Evolutionary conservation across 2,113 vertebrate species (phyloP), one percentile per base, ranked within the genome.

Genomic region (Nibea albiflora): DNA sequence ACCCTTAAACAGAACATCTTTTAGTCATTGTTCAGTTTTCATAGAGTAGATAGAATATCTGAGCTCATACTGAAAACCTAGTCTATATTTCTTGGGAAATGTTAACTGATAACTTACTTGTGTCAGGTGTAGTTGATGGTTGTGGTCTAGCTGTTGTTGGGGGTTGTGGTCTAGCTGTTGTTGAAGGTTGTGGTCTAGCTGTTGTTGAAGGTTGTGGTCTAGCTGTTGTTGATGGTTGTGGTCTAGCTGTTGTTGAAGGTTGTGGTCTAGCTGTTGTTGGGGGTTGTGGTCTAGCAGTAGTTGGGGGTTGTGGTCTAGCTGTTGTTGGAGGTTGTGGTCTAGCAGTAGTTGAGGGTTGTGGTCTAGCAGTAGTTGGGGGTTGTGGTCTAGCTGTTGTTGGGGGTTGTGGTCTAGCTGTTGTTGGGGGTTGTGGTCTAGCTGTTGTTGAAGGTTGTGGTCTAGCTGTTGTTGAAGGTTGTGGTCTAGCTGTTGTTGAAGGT

Each of bases 71-170:
- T 39, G 35, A 39, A 39, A 39, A 39, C 35, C 35, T 39, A 39
- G 8, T 39, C 35, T 39, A 39, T 39, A 39, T 39, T 39, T 39
- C 35, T 39, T 39, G 24, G 16, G 4, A 68, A 62, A 31, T 66
- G 1, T 17, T 53, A 58, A 62, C 28, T 44, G 57, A 12, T 20
- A 66, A 84, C 76, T 78, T 86, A 92, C 91, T 88, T 85, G 85
- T 28, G 17, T 28, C 22, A 54, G 24, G 16, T 60, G 16, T 19
- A 17, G 75, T 42, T 68, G 53, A 12, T n/a, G 74, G 39, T 20
- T 66, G 35, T 15, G 61, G 42, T 49, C n/a, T 24, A 10, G 14
- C 31, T 24, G 76, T 68, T 49, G 53, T 56, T 15, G 52, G 24
- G 24, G 24, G 1, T 54, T 64, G 62, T 67, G 42, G 14, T 17